phyloP scores from a whole-genome alignment of 2,113 vertebrate genomes.

The Chionis minor region DNA sequence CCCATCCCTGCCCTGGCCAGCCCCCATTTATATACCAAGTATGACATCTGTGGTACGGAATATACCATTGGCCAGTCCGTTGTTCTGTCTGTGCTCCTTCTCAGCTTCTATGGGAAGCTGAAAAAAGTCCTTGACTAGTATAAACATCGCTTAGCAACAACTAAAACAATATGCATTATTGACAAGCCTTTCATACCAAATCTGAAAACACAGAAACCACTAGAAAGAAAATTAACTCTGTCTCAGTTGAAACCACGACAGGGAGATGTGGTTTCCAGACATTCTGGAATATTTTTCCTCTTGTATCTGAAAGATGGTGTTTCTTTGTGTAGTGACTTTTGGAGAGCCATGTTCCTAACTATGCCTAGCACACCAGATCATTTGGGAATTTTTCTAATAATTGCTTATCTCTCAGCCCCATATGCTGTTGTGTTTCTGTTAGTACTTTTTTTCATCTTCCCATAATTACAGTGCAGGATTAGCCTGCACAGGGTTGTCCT shows the following conservation, averaged over 20 bases:
- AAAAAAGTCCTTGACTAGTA: not conserved
- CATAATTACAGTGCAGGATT: not conserved
- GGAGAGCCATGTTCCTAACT: not conserved
- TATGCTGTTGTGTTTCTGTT: not conserved
- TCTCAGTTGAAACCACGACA: not conserved
- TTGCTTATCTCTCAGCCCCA: not conserved
- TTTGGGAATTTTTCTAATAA: not conserved
- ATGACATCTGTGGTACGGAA: not conserved
- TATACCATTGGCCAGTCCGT: not conserved
- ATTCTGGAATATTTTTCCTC: not conserved
- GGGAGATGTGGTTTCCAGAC: not conserved
- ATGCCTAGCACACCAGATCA: not conserved
- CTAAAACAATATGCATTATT: not conserved
- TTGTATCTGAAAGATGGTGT: not conserved
- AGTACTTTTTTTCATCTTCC: not conserved
- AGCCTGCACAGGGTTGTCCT: not conserved
- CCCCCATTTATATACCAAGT: not conserved
- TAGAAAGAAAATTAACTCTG: not conserved
- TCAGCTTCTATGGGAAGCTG: not conserved
- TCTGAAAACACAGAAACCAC: not conserved
- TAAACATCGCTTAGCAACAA: not conserved
- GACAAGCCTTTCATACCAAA: not conserved
- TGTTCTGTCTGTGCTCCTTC: not conserved
- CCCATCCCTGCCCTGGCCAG: not conserved
- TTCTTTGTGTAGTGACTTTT: not conserved